Evolutionary conservation across 2,888 invertebrate genomes (phyloP), one percentile per base, ranked within the genome.

Genomic region (Cryptus armator): DNA sequence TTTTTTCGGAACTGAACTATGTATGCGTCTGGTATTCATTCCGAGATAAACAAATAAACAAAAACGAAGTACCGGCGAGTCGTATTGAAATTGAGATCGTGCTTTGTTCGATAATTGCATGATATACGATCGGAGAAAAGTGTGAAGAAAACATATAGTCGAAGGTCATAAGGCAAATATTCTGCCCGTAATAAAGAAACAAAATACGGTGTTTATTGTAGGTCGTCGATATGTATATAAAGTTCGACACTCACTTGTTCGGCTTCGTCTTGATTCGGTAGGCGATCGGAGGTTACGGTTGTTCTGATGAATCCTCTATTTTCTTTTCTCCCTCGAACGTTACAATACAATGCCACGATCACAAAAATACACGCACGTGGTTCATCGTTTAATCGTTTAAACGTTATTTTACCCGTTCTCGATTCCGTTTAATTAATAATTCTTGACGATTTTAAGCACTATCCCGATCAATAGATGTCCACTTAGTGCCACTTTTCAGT

Each of bases 211-310:
- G n/a, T 51, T 51, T 1, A 53, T 10, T 53, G 53, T 2, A 9
- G 19, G 6, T 9, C 19, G 1, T 19, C 53, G 9, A 19, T 53
- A 3, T 6, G 10, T 19, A 9, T 48, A 24, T 10, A n/a, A 1
- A 16, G 44, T 77, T 77, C n/a, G 46, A 14, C 29, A 78, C 77
- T 78, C 44, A 68, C 77, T 46, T 46, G 46, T 67, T 37, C n/a
- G 12, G 32, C 29, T 46, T 32, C 16, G 12, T 29, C 29, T n/a
- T 16, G 44, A 59, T 77, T 56, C 24, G 24, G 59, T 7, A 29
- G 10, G 24, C 2, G n/a, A 0, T 16, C 24, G 56, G 43, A 59
- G 3, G 59, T 24, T 59, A 44, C 9, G 43, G n/a, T 62, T n/a
- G 1, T 16, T 16, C 1, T 19, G 24, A 3, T 29, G 32, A 29